Base-by-base conservation (phyloP, 2,797 vertebrate genomes). In the Micrastur ruficollis region DNA sequence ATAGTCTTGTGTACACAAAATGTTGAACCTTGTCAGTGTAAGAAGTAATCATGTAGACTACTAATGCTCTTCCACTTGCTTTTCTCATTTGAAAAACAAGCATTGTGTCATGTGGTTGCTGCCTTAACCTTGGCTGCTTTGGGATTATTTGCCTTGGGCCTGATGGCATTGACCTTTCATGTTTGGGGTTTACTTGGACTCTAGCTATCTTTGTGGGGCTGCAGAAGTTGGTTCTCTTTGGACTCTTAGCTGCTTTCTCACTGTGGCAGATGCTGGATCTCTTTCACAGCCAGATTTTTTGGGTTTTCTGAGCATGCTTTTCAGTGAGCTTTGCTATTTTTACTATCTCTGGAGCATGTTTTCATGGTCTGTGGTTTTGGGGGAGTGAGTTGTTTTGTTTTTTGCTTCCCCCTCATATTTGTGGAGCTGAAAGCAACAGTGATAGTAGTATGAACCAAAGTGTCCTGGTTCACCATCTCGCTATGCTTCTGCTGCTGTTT, bases 291-390 rank as follows among this genome's bases (percentile, higher is more conserved):
- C 27, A 66, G 40, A 82, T 50, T 59, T 61, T 80, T 67, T 46
- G 44, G 38, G 36, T 74, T 96, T 92, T 40, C 40, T 56, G 61
- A 74, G 52, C 8, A 6, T 71, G 73, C 32, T 91, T 89, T 91
- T 89, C 73, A 74, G 76, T 83, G 62, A 89, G 19, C 56, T 91
- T 84, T 81, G 49, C 58, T 91, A 40, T 74, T 94, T 96, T 89
- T 89, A 55, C 74, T 71, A 5, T 79, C 61, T 87, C 58, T 75
- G 58, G 12, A 86, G 36, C 62, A 49, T 65, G 62, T 75, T 86
- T 90, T 75, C 3, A 8, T 89, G 70, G 84, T 84, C 81, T 94
- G 78, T 89, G 70, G 88, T 74, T 95, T 86, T 59, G 25, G 25
- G 52, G 38, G 16, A 66, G 68, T 70, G 59, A 22, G 19, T 26